Percentiles rank a stretch among this genome's conserved stretches.
These are phyloP conservation scores for Caenorhabditis briggsae DNA, from an alignment of 1,140 invertebrate genomes.

Conservation along the genomic window DNA sequence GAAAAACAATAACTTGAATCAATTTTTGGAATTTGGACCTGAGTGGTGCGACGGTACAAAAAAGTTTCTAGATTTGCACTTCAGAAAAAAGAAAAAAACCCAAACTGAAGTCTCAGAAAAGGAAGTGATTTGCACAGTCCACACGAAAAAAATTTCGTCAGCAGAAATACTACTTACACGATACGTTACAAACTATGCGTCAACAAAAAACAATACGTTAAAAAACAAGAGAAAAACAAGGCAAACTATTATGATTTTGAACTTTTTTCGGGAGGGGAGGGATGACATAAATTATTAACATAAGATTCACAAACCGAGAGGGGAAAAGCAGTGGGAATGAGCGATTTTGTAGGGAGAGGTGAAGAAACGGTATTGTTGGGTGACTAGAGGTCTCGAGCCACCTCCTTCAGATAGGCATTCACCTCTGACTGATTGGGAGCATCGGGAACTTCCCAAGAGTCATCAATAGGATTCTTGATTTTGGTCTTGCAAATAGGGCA, in stretches of 20 bases:
- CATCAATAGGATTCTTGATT: constrained; percentile 5
- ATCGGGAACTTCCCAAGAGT: constrained; percentile 27
- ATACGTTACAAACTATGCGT: not conserved
- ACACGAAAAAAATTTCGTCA: not conserved
- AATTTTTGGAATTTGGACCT: constrained; percentile 50
- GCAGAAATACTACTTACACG: not conserved
- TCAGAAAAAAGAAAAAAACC: not conserved
- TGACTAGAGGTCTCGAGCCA: not conserved
- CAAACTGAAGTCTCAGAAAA: not conserved
- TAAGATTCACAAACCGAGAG: not conserved
- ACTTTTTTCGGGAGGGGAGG: not conserved
- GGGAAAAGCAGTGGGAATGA: not conserved
- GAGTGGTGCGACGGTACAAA: constrained; percentile 37
- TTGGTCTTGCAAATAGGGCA: constrained; percentile 34
- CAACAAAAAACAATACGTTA: not conserved
- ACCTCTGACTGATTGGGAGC: constrained; percentile 31
- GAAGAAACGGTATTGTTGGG: not conserved
- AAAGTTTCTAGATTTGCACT: not conserved
- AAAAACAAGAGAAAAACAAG: not conserved
- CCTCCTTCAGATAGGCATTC: constrained; percentile 1
- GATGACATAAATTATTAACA: not conserved
- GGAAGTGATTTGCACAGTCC: constrained; percentile 8
- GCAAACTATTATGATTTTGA: not conserved
- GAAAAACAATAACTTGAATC: not conserved
- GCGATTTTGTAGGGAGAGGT: not conserved